Percentiles rank a stretch among this genome's conserved stretches.
Evolutionary conservation across 2,797 vertebrate species (phyloP).

Genomic region (Xerus rutilus): DNA sequence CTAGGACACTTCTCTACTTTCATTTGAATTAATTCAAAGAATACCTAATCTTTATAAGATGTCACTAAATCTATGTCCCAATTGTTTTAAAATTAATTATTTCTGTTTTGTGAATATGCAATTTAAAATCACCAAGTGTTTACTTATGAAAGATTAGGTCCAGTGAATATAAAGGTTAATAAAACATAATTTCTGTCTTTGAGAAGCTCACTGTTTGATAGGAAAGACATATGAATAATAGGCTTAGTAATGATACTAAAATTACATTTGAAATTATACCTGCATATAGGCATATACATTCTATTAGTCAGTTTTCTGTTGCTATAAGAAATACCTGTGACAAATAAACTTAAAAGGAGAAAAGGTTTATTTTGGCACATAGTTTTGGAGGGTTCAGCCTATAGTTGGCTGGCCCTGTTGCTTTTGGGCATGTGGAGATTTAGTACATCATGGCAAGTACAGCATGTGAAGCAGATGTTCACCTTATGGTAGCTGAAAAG

Average conservation of each 20-base stretch:
- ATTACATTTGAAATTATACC: background rate
- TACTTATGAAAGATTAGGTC: background rate
- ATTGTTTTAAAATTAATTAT: slow-evolving; percentile 24
- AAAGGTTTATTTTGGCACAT: background rate
- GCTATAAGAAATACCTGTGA: background rate
- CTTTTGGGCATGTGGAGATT: background rate
- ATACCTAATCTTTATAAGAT: background rate
- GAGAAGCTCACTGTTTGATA: background rate
- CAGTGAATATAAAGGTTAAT: background rate
- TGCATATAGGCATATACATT: no score
- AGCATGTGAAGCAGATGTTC: no score
- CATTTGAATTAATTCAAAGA: background rate
- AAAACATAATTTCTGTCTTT: background rate
- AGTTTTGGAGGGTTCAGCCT: background rate
- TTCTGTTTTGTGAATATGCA: background rate
- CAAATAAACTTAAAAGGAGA: background rate
- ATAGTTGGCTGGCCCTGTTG: background rate
- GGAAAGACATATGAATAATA: background rate
- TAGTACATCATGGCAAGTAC: no score
- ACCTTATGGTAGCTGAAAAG: no score
- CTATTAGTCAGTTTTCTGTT: background rate
- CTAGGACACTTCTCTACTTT: background rate
- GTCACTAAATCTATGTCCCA: background rate
- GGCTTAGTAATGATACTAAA: background rate
- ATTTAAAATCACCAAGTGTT: background rate